These are phyloP conservation scores for Diachrysia chrysitis DNA, from an alignment of 2,888 invertebrate genomes.

Conservation along the genomic window DNA sequence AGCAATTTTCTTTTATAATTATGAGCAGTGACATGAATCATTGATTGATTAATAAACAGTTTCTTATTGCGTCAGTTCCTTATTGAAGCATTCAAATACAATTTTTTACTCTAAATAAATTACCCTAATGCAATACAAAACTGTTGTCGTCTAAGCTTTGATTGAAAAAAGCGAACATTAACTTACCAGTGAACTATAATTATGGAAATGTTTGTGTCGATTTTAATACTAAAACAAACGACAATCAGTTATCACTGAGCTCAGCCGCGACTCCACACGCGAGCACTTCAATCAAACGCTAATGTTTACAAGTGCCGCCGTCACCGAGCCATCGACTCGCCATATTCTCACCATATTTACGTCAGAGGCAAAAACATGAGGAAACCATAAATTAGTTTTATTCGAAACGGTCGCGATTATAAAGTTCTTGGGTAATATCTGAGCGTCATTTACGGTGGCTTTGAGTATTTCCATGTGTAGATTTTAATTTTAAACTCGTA, in stretches of 20 bases:
- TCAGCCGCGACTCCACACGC: background rate
- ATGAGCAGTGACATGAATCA: too few relatives aligned
- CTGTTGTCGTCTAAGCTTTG: background rate
- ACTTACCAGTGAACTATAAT: background rate
- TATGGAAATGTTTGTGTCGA: background rate
- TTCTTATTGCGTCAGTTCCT: too few relatives aligned
- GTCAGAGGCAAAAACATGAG: constrained; percentile 28
- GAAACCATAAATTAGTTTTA: constrained; percentile 50
- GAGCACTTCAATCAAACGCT: background rate
- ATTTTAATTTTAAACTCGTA: constrained; percentile 14
- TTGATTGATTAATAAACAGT: too few relatives aligned
- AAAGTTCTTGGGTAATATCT: constrained; percentile 14
- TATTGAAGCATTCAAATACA: too few relatives aligned
- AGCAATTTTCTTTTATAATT: too few relatives aligned
- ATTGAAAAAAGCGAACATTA: background rate
- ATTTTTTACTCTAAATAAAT: background rate
- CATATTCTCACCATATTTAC: constrained; percentile 32
- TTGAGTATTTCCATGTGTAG: background rate
- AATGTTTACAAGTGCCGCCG: background rate
- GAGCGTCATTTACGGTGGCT: background rate
- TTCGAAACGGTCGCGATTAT: constrained; percentile 25
- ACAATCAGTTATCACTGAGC: background rate
- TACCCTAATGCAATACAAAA: background rate
- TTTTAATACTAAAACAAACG: background rate
- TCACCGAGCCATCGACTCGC: constrained; percentile 25